phyloP scores from a whole-genome alignment of 1,140 invertebrate species.

The Drosophila bocki region DNA sequence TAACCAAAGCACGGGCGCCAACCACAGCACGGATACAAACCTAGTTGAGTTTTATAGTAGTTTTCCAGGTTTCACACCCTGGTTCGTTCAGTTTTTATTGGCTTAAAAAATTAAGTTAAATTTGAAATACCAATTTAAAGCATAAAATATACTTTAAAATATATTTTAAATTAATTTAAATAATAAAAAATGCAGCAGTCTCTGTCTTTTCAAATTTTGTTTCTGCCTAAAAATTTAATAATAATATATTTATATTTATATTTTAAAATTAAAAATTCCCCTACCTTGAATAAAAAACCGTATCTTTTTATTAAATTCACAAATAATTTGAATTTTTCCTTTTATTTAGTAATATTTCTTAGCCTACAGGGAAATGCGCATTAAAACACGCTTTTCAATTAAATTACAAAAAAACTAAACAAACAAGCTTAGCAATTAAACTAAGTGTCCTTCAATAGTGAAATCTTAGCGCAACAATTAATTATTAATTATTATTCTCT shows the following conservation, averaged over 20 bases:
- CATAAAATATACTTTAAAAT: too few relatives aligned
- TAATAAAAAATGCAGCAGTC: too few relatives aligned
- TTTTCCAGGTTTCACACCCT: too few relatives aligned
- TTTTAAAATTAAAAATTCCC: not conserved
- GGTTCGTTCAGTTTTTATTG: too few relatives aligned
- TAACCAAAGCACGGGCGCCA: too few relatives aligned
- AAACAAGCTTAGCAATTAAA: slow-evolving; percentile 70
- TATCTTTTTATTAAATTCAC: not conserved
- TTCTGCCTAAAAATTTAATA: not conserved
- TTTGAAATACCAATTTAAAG: too few relatives aligned
- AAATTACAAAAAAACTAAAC: slow-evolving; percentile 66
- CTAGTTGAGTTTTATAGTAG: too few relatives aligned
- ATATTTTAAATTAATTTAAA: too few relatives aligned
- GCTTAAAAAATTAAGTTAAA: too few relatives aligned
- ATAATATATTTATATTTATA: too few relatives aligned
- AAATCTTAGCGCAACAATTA: slow-evolving; percentile 77
- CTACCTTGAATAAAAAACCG: not conserved
- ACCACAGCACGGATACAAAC: not conserved
- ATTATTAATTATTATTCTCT: slow-evolving; percentile 60
- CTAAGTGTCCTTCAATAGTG: slow-evolving; percentile 54
- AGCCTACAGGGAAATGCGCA: slow-evolving; percentile 64
- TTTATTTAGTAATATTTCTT: slow-evolving; percentile 65
- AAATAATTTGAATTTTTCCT: slow-evolving; percentile 37
- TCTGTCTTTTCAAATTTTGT: too few relatives aligned
- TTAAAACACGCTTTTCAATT: slow-evolving; percentile 63